Percentiles rank a stretch among this genome's conserved stretches.
Evolutionary conservation across 2,888 invertebrate species (phyloP).

Genomic region (Diloba caeruleocephala): DNA sequence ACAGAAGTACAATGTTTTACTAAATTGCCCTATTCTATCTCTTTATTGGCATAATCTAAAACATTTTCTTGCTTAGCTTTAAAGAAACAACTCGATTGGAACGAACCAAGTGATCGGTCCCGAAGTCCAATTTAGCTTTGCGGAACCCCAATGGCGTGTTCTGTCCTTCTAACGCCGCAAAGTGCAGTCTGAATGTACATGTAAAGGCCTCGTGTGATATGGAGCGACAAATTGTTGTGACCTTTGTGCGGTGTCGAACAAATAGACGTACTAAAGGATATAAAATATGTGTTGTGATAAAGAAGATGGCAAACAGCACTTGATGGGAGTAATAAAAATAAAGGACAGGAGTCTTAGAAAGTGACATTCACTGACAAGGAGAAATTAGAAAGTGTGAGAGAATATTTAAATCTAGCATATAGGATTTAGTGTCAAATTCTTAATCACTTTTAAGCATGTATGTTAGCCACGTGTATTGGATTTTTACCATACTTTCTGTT

Average conservation of each 20-base stretch:
- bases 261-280: conserved; percentile 25
- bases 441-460: no score
- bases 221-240: conserved; percentile 46
- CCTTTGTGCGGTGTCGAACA: conserved; percentile 46
- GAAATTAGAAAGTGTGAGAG: no score
- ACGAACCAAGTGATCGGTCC: conserved; percentile 63
- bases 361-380: no score
- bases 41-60: conserved; percentile 44
- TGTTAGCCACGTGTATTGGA: no score
- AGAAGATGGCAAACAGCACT: no score
- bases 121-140: conserved; percentile 72
- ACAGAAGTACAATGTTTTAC: conserved; percentile 40
- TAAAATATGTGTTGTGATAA: conserved; percentile 24
- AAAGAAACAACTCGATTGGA: conserved; percentile 64
- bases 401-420: no score
- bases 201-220: conserved; percentile 52
- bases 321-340: no score
- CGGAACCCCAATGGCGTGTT: conserved; percentile 65
- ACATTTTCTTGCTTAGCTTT: conserved; percentile 47
- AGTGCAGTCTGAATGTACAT: conserved; percentile 60
- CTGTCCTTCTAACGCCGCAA: conserved; percentile 64
- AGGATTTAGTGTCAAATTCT: no score
- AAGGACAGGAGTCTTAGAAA: no score
- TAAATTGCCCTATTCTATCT: conserved; percentile 44
- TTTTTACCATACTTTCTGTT: no score